Percentiles rank a stretch among this genome's conserved stretches.
phyloP scores from a whole-genome alignment of 2,888 invertebrate genomes.

The Hirtodrosophila histrioides region DNA sequence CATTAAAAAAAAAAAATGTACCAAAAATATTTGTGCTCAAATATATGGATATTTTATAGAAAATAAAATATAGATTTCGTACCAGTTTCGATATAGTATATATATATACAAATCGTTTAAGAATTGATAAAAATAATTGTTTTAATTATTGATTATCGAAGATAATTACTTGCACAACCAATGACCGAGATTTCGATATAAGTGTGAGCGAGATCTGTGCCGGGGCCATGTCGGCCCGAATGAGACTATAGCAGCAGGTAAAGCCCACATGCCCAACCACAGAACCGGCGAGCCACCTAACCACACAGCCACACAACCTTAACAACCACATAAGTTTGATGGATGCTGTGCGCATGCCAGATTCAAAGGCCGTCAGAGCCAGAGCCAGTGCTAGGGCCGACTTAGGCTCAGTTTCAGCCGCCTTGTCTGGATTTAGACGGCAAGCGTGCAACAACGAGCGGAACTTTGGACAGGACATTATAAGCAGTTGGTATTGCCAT shows the following conservation, averaged over 20 bases:
- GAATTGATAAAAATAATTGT: too few species aligned
- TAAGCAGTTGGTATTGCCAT: not conserved
- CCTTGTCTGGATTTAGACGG: constrained; percentile 54
- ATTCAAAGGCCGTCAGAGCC: constrained; percentile 42
- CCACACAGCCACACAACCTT: constrained; percentile 3
- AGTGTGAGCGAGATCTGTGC: constrained; percentile 12
- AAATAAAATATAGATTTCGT: too few species aligned
- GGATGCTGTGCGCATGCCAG: constrained; percentile 64
- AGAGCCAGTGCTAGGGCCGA: constrained; percentile 21
- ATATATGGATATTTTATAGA: too few species aligned
- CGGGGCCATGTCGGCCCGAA: constrained; percentile 10
- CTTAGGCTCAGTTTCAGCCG: constrained; percentile 56
- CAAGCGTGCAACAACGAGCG: constrained; percentile 48
- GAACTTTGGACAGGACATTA: constrained; percentile 14
- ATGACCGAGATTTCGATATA: not conserved
- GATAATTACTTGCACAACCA: not conserved
- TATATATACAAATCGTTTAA: too few species aligned
- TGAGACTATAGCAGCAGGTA: constrained; percentile 12
- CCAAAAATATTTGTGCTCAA: too few species aligned
- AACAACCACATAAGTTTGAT: constrained; percentile 38
- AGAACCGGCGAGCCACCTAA: not conserved
- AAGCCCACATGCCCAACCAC: constrained; percentile 1
- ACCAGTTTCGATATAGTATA: too few species aligned
- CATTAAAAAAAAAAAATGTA: too few species aligned
- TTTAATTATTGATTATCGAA: too few species aligned